Conservation (phyloP, 1,140 invertebrate genomes). For the Monomorium pharaonis region DNA sequence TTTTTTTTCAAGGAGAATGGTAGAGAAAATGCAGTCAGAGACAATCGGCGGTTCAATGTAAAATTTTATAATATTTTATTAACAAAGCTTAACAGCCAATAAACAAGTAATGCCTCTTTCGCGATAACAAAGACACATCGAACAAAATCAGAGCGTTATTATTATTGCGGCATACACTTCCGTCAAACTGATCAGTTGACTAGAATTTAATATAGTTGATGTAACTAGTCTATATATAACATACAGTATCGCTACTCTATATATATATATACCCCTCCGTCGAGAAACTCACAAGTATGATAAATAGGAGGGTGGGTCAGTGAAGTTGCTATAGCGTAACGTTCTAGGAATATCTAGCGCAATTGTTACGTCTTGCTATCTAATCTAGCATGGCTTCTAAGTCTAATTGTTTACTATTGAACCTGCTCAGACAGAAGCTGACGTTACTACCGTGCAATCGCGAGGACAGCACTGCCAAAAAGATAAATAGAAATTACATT, state of each 20-base stretch:
- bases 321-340: slow-evolving; percentile 56
- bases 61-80: slow-evolving; percentile 78
- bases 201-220: slow-evolving; percentile 50
- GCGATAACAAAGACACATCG: slow-evolving; percentile 74
- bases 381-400: slow-evolving; percentile 69
- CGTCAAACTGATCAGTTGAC: slow-evolving; percentile 68
- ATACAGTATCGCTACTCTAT: slow-evolving; percentile 60
- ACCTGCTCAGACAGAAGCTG: slow-evolving; percentile 56
- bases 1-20: background rate
- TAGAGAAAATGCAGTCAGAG: background rate
- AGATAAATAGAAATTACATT: background rate
- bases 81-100: slow-evolving; percentile 81
- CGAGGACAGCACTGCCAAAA: slow-evolving; percentile 4
- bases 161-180: slow-evolving; percentile 74
- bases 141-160: slow-evolving; percentile 73
- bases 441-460: slow-evolving; percentile 45
- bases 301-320: slow-evolving; percentile 43
- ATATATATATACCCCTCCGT: slow-evolving; percentile 52
- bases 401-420: slow-evolving; percentile 63
- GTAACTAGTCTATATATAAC: slow-evolving; percentile 52
- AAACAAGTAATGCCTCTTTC: slow-evolving; percentile 75
- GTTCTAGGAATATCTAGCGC: slow-evolving; percentile 64
- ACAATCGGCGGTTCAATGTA: slow-evolving; percentile 35
- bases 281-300: slow-evolving; percentile 57
- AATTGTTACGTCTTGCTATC: slow-evolving; percentile 50